A percentile compares a stretch with the other conserved stretches of the same genome.
These are phyloP conservation scores for Chironomus tentans DNA, from an alignment of 2,888 invertebrate genomes.

Conservation along the genomic window DNA sequence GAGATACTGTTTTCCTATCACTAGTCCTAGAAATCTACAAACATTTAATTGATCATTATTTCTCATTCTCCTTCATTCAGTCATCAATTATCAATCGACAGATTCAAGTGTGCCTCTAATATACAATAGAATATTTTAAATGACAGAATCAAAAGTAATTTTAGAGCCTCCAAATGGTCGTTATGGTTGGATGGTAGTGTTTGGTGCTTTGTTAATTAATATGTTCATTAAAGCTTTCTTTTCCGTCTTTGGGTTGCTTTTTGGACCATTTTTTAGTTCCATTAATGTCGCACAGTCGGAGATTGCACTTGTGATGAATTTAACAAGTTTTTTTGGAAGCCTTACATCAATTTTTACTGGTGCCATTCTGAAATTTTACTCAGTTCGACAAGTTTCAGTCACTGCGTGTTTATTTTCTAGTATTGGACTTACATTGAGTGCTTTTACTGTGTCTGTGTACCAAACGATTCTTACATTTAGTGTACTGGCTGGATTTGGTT, in stretches of 20 bases:
- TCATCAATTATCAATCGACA: no score
- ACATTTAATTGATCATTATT: no score
- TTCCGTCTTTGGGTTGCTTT: slow-evolving; percentile 60
- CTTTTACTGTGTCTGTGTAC: slow-evolving; percentile 45
- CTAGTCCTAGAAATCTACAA: no score
- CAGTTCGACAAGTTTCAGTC: slow-evolving; percentile 47
- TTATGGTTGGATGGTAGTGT: slow-evolving; percentile 64
- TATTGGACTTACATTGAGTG: slow-evolving; percentile 46
- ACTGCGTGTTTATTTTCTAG: slow-evolving; percentile 47
- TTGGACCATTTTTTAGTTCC: slow-evolving; percentile 52
- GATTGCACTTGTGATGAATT: slow-evolving; percentile 57
- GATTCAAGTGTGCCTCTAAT: no score
- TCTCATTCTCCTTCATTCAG: no score
- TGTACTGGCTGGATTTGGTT: slow-evolving; percentile 50
- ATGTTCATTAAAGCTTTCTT: slow-evolving; percentile 63
- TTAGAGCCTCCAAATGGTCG: slow-evolving; percentile 53
- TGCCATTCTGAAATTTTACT: slow-evolving; percentile 51
- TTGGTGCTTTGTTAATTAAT: slow-evolving; percentile 56
- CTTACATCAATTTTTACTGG: slow-evolving; percentile 58
- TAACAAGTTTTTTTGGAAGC: slow-evolving; percentile 55
- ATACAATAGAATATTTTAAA: no score
- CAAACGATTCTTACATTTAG: slow-evolving; percentile 50
- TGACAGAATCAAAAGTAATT: not conserved
- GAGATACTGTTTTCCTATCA: no score
- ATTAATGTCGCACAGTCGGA: slow-evolving; percentile 58